A percentile compares a stretch with the other conserved stretches of the same genome.
These are phyloP conservation scores for Aegithalos caudatus DNA, from an alignment of 2,113 vertebrate genomes.

Conservation along the genomic window DNA sequence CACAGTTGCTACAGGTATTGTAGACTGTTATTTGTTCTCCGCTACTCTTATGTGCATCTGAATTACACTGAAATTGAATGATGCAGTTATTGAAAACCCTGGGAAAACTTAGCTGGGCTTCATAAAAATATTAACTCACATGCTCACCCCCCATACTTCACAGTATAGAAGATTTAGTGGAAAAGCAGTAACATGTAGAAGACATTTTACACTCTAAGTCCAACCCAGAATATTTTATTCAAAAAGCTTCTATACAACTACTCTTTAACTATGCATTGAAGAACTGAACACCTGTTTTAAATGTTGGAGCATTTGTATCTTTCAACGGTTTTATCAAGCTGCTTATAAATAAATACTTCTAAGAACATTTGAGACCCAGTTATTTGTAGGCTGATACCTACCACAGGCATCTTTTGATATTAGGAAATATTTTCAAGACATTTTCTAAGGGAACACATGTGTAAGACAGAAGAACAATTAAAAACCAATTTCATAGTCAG, in stretches of 20 bases:
- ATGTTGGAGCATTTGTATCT: not conserved
- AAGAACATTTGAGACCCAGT: not conserved
- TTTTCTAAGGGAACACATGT: not conserved
- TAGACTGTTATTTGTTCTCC: not conserved
- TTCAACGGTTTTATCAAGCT: not conserved
- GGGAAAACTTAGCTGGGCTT: not conserved
- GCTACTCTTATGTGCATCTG: not conserved
- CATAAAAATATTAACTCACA: not conserved
- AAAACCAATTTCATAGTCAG: not conserved
- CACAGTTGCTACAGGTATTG: not conserved
- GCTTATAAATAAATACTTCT: not conserved
- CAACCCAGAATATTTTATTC: not conserved
- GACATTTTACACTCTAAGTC: not conserved
- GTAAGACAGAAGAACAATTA: not conserved
- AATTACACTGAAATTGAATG: not conserved
- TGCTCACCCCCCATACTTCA: not conserved
- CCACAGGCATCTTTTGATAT: not conserved
- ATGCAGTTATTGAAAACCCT: not conserved
- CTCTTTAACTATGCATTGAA: not conserved
- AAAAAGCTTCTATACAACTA: not conserved
- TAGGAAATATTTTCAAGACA: not conserved
- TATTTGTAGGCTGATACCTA: fast-evolving
- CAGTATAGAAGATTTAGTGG: not conserved
- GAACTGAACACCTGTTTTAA: not conserved
- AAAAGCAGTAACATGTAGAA: not conserved